phyloP scores from a whole-genome alignment of 1,140 invertebrate species.

The Bathynomus jamesi region DNA sequence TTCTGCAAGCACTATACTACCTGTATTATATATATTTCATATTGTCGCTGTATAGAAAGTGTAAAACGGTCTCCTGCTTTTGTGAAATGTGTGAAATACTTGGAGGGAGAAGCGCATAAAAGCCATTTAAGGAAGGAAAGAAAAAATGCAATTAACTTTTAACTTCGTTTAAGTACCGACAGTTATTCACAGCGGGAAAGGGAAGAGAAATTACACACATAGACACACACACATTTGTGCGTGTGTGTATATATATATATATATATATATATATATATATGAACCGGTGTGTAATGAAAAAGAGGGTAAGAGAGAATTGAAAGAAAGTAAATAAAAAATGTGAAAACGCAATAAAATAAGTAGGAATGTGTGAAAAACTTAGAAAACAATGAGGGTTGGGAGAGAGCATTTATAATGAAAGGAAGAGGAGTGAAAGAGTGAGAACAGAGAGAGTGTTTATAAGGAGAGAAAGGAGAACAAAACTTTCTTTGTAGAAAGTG shows the following conservation, averaged over 20 bases:
- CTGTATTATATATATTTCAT: too few relatives aligned
- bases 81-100: too few relatives aligned
- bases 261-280: constrained; percentile 4
- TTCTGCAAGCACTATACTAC: too few relatives aligned
- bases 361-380: background rate
- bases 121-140: too few relatives aligned
- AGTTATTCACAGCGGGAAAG: too few relatives aligned
- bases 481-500: background rate
- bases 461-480: background rate
- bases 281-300: background rate
- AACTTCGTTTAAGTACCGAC: too few relatives aligned
- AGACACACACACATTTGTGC: background rate
- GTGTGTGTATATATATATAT: constrained; percentile 7
- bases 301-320: too few relatives aligned
- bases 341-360: background rate
- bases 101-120: too few relatives aligned
- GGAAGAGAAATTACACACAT: too few relatives aligned
- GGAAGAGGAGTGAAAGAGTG: background rate
- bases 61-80: too few relatives aligned
- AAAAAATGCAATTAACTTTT: too few relatives aligned
- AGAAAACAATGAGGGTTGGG: background rate
- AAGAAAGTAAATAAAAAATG: background rate
- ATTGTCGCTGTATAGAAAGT: too few relatives aligned
- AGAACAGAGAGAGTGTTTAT: background rate
- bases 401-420: background rate